These are phyloP conservation scores for Scyliorhinus canicula DNA, from an alignment of 2,797 vertebrate genomes.

Conservation along the genomic window DNA sequence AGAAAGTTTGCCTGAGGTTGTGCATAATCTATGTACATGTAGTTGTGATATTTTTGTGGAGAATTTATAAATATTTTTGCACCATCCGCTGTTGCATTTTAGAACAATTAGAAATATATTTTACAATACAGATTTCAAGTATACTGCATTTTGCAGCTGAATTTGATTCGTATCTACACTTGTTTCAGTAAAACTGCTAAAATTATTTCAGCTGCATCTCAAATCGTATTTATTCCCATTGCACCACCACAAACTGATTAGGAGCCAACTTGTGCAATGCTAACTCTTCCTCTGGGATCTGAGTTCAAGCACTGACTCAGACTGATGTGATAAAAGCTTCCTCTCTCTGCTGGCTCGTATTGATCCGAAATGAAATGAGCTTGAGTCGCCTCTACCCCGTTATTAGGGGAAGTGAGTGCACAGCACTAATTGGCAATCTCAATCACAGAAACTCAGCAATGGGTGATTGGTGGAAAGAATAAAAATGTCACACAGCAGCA, in stretches of 20 bases:
- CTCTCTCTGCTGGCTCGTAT: background rate
- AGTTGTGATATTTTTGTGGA: background rate
- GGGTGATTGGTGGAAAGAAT: background rate
- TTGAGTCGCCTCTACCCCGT: background rate
- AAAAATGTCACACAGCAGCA: background rate
- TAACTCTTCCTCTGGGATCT: conserved; percentile 24
- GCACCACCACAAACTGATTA: background rate
- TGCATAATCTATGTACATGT: too few relatives aligned
- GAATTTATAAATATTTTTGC: background rate
- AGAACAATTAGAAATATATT: background rate
- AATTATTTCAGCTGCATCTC: background rate
- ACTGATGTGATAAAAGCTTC: background rate
- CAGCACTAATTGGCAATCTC: background rate
- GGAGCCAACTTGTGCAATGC: background rate
- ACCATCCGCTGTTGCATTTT: background rate
- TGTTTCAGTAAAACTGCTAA: background rate
- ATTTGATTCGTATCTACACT: background rate
- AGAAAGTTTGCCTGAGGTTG: background rate
- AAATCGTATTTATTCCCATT: background rate
- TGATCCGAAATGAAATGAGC: background rate
- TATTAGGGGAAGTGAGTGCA: background rate
- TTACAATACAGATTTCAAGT: background rate
- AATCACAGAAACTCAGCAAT: background rate
- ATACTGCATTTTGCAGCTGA: background rate
- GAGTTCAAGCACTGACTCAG: background rate